These are phyloP conservation scores for Urocitellus parryii DNA, from an alignment of 2,113 vertebrate genomes.

Conservation along the genomic window DNA sequence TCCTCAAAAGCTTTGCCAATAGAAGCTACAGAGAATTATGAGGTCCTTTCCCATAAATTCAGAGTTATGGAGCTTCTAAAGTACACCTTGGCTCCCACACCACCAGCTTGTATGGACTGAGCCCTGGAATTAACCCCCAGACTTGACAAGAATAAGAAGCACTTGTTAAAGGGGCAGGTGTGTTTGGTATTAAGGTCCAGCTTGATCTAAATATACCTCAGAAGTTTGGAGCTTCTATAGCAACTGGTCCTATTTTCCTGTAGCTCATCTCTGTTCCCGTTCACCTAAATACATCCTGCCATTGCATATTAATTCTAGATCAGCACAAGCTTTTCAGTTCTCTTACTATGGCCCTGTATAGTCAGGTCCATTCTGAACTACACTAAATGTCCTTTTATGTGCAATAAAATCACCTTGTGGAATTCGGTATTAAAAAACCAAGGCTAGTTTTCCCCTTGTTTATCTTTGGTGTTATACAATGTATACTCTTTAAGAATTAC, in stretches of 20 bases:
- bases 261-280: not conserved
- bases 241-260: not conserved
- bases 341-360: not conserved
- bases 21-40: not conserved
- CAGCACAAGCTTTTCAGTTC: not conserved
- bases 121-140: not conserved
- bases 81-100: not conserved
- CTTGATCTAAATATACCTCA: not conserved
- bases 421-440: not conserved
- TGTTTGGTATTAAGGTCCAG: not conserved
- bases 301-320: not conserved
- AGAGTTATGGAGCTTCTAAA: not conserved
- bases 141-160: not conserved
- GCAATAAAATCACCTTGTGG: not conserved
- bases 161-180: not conserved
- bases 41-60: not conserved
- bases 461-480: slow-evolving; percentile 15
- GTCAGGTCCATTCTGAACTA: slow-evolving; percentile 14
- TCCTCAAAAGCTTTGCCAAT: not conserved
- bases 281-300: not conserved
- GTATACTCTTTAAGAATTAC: not conserved
- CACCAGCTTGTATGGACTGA: not conserved
- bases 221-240: not conserved
- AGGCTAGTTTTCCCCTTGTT: slow-evolving; percentile 41
- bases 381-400: slow-evolving; percentile 43